Percentiles rank a stretch among this genome's conserved stretches.
Conservation (phyloP, 2,888 invertebrate genomes). For the Polydrusus pterygomalis region DNA sequence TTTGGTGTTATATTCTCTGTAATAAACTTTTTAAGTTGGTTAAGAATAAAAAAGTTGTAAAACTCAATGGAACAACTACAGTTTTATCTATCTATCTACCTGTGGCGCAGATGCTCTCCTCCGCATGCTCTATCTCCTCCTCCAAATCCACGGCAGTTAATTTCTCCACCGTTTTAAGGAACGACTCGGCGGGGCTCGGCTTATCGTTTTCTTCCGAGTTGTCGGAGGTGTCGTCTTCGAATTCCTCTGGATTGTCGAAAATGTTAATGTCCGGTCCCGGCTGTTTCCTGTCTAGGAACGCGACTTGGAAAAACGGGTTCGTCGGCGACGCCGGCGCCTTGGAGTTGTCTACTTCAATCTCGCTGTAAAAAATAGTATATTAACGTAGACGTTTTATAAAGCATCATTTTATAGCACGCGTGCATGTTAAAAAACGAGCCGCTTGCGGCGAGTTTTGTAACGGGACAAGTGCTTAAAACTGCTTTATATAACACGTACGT, state of each 20-base stretch:
- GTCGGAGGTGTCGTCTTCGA: conserved; percentile 7
- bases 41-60: no score
- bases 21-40: no score
- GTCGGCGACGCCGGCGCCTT: neutral
- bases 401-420: no score
- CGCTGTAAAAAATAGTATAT: neutral
- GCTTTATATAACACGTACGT: no score
- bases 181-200: neutral
- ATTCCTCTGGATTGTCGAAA: conserved; percentile 41
- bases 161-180: neutral
- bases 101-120: neutral
- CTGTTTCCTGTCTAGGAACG: neutral
- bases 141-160: neutral
- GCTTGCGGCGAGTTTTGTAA: no score
- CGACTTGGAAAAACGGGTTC: no score
- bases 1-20: no score
- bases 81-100: neutral
- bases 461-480: no score
- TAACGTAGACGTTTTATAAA: no score
- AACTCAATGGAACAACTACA: no score
- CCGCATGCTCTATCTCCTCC: neutral
- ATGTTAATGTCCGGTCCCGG: conserved; percentile 18
- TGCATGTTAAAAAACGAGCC: no score
- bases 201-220: neutral
- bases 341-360: neutral